Evolutionary conservation across 64 coral and sea anemone species (phyloP).

Genomic region (Actinia tenebrosa): DNA sequence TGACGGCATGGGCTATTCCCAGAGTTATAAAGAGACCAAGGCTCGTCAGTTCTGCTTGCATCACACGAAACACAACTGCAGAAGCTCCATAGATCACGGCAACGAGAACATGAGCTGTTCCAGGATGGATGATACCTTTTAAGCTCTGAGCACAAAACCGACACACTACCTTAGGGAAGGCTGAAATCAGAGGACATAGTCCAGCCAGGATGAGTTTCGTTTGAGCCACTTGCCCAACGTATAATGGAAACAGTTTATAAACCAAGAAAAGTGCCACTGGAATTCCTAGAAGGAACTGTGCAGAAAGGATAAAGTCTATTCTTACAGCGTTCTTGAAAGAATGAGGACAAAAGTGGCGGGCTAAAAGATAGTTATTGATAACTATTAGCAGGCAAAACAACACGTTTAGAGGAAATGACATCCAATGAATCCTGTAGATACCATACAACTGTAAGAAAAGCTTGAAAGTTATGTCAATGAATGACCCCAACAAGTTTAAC

Average conservation of each 20-base stretch:
- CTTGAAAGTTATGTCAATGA: constrained; percentile 40
- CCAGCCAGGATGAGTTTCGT: too few relatives aligned
- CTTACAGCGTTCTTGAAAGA: neutral
- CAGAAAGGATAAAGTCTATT: neutral
- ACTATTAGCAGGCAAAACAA: constrained; percentile 19
- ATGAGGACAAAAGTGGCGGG: neutral
- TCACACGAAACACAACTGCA: neutral
- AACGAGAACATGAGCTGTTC: too few relatives aligned
- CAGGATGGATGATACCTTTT: too few relatives aligned
- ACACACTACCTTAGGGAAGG: too few relatives aligned
- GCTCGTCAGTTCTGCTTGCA: neutral
- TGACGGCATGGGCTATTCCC: too few relatives aligned
- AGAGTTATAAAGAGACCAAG: constrained; percentile 2
- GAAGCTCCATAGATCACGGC: too few relatives aligned
- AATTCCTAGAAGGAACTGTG: too few relatives aligned
- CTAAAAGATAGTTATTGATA: constrained; percentile 13
- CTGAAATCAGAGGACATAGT: too few relatives aligned
- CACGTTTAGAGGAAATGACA: constrained; percentile 25
- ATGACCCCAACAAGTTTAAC: constrained; percentile 38
- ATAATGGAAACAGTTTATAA: too few relatives aligned
- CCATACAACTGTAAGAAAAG: constrained; percentile 38
- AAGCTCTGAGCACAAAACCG: too few relatives aligned
- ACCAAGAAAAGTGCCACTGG: too few relatives aligned
- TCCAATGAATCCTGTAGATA: constrained; percentile 8
- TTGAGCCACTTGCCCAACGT: too few relatives aligned